Percentiles rank a stretch among this genome's conserved stretches.
phyloP scores from a whole-genome alignment of 2,797 vertebrate species.

The Rhynchotus rufescens region DNA sequence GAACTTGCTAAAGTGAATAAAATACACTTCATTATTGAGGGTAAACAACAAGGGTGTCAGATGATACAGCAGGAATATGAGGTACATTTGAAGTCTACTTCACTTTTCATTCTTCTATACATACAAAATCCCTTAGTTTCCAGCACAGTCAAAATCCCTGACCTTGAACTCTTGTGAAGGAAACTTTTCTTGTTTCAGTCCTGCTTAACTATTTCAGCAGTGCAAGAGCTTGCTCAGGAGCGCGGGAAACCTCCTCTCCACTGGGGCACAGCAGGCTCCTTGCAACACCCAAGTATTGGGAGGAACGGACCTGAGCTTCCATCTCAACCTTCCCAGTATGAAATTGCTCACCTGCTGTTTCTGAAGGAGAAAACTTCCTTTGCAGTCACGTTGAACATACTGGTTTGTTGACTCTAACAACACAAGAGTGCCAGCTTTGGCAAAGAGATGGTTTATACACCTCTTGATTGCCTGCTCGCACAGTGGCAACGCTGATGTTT shows the following conservation, averaged over 20 bases:
- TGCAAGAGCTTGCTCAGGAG: background rate
- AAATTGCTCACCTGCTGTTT: background rate
- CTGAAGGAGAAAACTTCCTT: background rate
- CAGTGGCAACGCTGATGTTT: accelerated
- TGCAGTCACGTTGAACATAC: background rate
- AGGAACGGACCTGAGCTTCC: background rate
- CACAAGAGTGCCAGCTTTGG: background rate
- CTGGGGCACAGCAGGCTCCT: background rate
- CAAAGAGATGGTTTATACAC: background rate
- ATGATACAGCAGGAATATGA: background rate
- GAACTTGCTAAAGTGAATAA: background rate
- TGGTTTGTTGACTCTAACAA: background rate
- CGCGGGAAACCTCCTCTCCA: background rate
- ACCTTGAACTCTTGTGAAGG: background rate
- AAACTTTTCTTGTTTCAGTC: background rate
- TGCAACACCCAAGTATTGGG: background rate
- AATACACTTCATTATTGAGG: background rate
- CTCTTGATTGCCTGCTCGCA: background rate
- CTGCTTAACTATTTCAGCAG: background rate
- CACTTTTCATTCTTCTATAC: background rate
- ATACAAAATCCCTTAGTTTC: background rate
- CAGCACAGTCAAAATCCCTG: background rate
- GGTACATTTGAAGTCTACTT: background rate
- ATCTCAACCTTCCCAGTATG: background rate
- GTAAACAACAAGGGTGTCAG: background rate